Base-by-base conservation (phyloP, 1,140 invertebrate species). In the Daktulosphaira vitifoliae region DNA sequence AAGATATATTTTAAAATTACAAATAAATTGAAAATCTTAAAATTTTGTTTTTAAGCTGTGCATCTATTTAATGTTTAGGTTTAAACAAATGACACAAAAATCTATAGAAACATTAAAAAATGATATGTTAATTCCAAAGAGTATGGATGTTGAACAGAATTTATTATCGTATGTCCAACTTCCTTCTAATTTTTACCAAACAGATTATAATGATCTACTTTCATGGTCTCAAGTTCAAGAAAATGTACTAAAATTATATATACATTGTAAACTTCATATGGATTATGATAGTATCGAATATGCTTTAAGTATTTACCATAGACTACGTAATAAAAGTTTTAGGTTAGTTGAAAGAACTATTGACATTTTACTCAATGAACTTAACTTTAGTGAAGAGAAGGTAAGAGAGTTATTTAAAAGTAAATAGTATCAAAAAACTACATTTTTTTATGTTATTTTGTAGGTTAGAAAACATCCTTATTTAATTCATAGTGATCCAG, bases 401-500 rank as follows among this genome's bases (percentile, higher is more conserved):
- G 56, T 62, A 46, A 48, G 15, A 33, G 5, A 33, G 11, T 33
- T 5, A 5, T 6, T 33, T 33, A 33, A 33, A 33, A 33, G 5
- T 33, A 33, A 33, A 6, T 33, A 33, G 11, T 11, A 33, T 5
- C 29, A 33, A 33, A 33, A n/a, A n/a, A n/a, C n/a, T n/a, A 33
- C 29, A 33, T 44, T 9, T 20, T 1, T 48, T 0, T 48, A 20
- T 46, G 4, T 42, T 25, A 42, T 26, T 42, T 3, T 8, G 29
- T 6, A 62, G 56, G 20, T 62, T 7, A 46, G 16, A 62, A 62
- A 13, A 48, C 25, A 62, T 48, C 13, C 42, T 18, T 62, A 62
- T 48, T 33, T 62, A 22, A 48, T 62, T 20, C 18, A 62, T 20
- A 62, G 42, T 62, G 42, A 62, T 48, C 25, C 56, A 13, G 56